These are phyloP conservation scores for Fissipunctia ypsillon DNA, from an alignment of 2,888 invertebrate species.

Conservation along the genomic window DNA sequence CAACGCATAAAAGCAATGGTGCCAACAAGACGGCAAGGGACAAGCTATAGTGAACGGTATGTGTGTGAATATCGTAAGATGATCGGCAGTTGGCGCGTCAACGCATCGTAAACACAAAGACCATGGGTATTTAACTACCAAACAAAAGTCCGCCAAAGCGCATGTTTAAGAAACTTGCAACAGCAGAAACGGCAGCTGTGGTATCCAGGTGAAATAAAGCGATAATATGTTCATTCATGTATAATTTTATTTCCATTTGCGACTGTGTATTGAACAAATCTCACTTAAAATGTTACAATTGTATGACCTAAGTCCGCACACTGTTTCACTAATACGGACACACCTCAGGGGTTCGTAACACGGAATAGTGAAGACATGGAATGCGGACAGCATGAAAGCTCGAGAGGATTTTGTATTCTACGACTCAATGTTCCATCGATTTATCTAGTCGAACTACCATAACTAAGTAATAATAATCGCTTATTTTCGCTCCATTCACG, in stretches of 20 bases:
- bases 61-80: background rate
- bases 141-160: background rate
- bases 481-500: constrained; percentile 23
- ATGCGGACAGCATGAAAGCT: constrained; percentile 1
- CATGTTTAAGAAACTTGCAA: background rate
- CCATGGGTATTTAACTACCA: background rate
- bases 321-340: constrained; percentile 77
- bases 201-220: constrained; percentile 66
- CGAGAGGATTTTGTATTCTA: no score
- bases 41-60: no score
- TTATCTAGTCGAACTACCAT: constrained; percentile 7
- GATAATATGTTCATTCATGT: constrained; percentile 74
- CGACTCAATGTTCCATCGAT: constrained; percentile 2
- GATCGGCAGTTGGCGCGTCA: no score
- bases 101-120: background rate
- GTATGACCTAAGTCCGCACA: constrained; percentile 69
- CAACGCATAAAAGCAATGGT: no score
- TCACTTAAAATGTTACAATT: constrained; percentile 79
- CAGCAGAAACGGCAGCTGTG: background rate
- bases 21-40: no score
- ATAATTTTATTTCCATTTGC: constrained; percentile 87
- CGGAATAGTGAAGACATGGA: constrained; percentile 52
- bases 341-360: constrained; percentile 29
- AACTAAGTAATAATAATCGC: constrained; percentile 20
- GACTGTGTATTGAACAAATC: constrained; percentile 85